Base-by-base conservation (phyloP, 2,797 vertebrate species). In the Nasua narica region DNA sequence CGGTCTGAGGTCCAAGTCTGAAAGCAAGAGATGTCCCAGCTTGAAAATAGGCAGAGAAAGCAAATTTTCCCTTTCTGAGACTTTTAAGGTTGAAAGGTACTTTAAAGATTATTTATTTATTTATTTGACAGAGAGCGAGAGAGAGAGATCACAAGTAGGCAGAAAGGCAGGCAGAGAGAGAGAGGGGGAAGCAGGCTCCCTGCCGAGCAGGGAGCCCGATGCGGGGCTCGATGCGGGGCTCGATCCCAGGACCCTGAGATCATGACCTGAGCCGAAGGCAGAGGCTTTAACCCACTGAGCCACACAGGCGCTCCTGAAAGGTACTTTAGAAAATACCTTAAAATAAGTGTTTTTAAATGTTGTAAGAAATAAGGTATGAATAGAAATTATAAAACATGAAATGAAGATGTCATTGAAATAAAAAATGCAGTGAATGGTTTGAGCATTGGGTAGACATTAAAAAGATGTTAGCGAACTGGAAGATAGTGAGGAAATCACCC, bases 401-500 rank as follows among this genome's bases (percentile, higher is more conserved):
- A 74, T 74, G n/a, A 88, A 88, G 85, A 79, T 56, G n/a, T 60
- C n/a, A 72, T 72, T 89, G 79, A 95, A 65, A 81, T 90, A 11
- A 90, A 72, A 65, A 76, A 35, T n/a, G 23, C 50, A 40, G 29
- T 83, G 70, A 32, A 62, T 43, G 46, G 43, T 46, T 90, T 92
- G 29, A 95, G 78, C 15, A 29, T 79, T 85, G 60, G 37, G 12
- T 74, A 83, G 67, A 65, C 15, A 16, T 52, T 65, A 13, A 62
- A 72, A 65, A 76, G 32, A 76, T 56, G 32, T 14, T 74, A 87
- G 18, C 1, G 6, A 48, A 67, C n/a, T 56, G 58, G 29, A 92
- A 67, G 56, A 40, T 50, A 76, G 83, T 82, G 76, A 76, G 56
- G 37, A 87, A 56, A 74, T 87, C 62, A 58, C 13, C 67, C n/a